phyloP scores from a whole-genome alignment of 2,113 vertebrate species.

The human (Homo sapiens) region GRCh38 chr18:63298501-63299000 shows the following conservation, averaged over 20 bases:
- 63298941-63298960: background rate
- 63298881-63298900: background rate
- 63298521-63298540: background rate
- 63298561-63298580: background rate
- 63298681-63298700: conserved; percentile 59
- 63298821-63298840: conserved; percentile 56
- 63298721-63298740: conserved; percentile 22
- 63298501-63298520: background rate
- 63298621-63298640: background rate
- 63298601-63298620: background rate
- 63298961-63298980: background rate
- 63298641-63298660: conserved; percentile 22
- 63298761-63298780: background rate
- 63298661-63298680: conserved; percentile 35
- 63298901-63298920: conserved; percentile 10
- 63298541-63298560: too few species aligned
- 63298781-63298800: conserved; percentile 43
- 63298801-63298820: conserved; percentile 35
- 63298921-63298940: rapidly evolving
- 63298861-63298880: background rate
- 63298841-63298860: background rate
- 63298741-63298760: background rate
- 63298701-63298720: conserved; percentile 54
- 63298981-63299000: background rate
- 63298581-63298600: background rate